Evolutionary conservation across 2,888 invertebrate species (phyloP).

Genomic region (Caenorhabditis zanzibari): DNA sequence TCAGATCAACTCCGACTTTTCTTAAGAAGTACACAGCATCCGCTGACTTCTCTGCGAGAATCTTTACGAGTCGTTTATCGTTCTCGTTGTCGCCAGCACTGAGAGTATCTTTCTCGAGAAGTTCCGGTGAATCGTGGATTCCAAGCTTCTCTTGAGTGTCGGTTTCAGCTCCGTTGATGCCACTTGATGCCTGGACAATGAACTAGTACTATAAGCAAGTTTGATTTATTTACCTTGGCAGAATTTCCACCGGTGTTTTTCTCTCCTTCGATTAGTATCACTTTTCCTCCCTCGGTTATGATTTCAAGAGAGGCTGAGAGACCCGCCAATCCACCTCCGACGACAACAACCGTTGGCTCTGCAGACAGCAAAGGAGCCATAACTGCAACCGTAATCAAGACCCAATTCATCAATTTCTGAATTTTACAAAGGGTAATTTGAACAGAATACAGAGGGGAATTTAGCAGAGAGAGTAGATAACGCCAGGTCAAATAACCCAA

Average conservation of each 20-base stretch:
- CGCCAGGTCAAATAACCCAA: constrained; percentile 6
- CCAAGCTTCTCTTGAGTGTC: constrained; percentile 76
- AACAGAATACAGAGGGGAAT: no score
- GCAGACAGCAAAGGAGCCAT: constrained; percentile 36
- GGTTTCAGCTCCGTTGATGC: constrained; percentile 82
- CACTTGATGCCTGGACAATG: constrained; percentile 65
- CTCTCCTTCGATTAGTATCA: constrained; percentile 80
- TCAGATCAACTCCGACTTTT: constrained; percentile 79
- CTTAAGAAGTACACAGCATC: constrained; percentile 46
- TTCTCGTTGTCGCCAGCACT: constrained; percentile 82
- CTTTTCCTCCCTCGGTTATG: constrained; percentile 70
- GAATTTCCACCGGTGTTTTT: constrained; percentile 82
- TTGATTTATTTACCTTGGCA: constrained; percentile 77
- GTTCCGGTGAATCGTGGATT: constrained; percentile 76
- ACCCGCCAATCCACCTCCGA: constrained; percentile 81
- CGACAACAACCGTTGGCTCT: constrained; percentile 80
- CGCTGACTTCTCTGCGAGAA: constrained; percentile 72
- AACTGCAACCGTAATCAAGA: constrained; percentile 44
- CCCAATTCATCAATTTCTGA: constrained; percentile 48
- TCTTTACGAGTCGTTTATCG: constrained; percentile 79
- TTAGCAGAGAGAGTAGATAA: constrained; percentile 7
- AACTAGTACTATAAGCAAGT: no score
- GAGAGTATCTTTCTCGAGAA: constrained; percentile 81
- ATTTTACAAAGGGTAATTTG: background rate
- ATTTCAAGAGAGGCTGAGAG: constrained; percentile 80